These are phyloP conservation scores for Cyprinus carpio DNA, from an alignment of 2,113 vertebrate genomes.

Conservation along the genomic window DNA sequence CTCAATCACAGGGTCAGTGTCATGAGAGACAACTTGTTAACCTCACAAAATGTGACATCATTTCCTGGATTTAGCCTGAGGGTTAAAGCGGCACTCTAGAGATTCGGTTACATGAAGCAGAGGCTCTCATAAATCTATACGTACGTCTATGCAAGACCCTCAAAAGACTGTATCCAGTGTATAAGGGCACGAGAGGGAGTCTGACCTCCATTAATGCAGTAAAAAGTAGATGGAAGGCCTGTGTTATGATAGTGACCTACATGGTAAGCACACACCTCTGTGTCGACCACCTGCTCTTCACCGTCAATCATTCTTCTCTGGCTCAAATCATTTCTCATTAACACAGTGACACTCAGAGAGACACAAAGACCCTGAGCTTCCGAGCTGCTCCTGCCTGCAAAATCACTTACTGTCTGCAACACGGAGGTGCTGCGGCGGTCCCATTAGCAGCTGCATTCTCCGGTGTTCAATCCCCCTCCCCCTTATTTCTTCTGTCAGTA, in stretches of 20 bases:
- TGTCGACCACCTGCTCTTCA: background rate
- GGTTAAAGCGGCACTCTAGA: background rate
- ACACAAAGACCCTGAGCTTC: background rate
- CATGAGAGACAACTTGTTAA: background rate
- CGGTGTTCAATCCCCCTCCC: background rate
- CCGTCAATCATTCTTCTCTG: background rate
- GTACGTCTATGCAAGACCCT: background rate
- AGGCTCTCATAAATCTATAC: background rate
- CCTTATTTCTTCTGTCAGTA: slow-evolving; percentile 1
- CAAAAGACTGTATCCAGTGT: background rate
- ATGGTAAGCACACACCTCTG: slow-evolving; percentile 7
- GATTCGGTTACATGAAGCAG: background rate
- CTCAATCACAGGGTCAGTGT: slow-evolving; percentile 9
- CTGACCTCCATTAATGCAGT: background rate
- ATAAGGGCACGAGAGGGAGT: background rate
- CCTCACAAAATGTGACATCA: slow-evolving; percentile 58
- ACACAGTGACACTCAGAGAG: background rate
- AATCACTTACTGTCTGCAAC: slow-evolving; percentile 15
- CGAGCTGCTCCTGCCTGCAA: background rate
- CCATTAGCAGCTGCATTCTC: slow-evolving; percentile 34
- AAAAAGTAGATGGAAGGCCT: background rate
- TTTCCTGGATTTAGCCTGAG: slow-evolving; percentile 55
- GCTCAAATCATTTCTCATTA: slow-evolving; percentile 21
- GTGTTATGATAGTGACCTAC: background rate
- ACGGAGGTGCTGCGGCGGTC: background rate